phyloP scores from a whole-genome alignment of 2,888 invertebrate genomes.

The Lydus trimaculatus region DNA sequence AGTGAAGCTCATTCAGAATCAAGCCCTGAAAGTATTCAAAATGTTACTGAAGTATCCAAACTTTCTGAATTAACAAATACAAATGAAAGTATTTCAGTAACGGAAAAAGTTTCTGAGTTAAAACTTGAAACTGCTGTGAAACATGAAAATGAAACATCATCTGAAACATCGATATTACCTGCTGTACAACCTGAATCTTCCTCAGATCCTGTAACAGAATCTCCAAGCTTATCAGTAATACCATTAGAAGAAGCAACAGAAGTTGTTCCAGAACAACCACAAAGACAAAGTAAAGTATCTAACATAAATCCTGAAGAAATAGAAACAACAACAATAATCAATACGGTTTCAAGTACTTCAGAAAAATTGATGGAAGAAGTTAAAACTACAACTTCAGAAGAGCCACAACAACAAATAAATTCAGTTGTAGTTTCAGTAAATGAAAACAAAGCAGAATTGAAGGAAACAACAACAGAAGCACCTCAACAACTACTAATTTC shows the following conservation, averaged over 20 bases:
- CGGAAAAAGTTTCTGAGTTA: background rate
- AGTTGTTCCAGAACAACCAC: conserved; percentile 11
- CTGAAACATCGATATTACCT: background rate
- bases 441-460: background rate
- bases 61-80: background rate
- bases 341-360: background rate
- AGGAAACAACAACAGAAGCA: background rate
- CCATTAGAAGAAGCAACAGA: conserved; percentile 6
- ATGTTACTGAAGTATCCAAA: background rate
- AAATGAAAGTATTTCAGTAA: background rate
- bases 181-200: background rate
- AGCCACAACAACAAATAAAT: background rate
- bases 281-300: background rate
- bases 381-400: background rate
- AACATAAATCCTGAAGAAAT: background rate
- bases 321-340: background rate
- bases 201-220: background rate
- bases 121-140: background rate
- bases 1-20: background rate
- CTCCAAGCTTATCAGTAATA: background rate
- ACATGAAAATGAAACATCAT: background rate
- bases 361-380: background rate
- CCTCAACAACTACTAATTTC: background rate
- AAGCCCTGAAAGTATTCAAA: background rate
- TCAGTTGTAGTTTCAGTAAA: background rate